Base-by-base conservation (phyloP, 2,113 vertebrate species). In the Malurus melanocephalus region DNA sequence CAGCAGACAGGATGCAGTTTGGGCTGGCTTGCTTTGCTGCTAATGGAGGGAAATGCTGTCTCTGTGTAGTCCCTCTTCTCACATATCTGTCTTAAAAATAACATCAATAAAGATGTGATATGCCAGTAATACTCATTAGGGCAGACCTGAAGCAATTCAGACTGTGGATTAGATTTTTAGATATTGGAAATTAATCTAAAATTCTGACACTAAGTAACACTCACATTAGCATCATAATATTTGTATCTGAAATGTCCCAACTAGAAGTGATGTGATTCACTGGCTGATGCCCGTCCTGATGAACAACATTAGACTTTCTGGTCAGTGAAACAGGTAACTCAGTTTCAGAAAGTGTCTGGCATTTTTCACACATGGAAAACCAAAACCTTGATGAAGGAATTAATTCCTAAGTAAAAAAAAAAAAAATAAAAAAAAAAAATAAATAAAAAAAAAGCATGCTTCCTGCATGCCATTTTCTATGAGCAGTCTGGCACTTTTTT, bases 131-230 rank as follows among this genome's bases (percentile, higher is more conserved):
- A 68, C 64, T 87, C 90, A 91, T 93, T 94, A 95, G 51, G 51
- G 28, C 28, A 90, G 69, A 93, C 53, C 65, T 83, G 60, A n/a
- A 92, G 16, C 61, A 85, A 86, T 72, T 82, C 66, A 77, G 61
- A 62, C 42, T 15, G 67, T 71, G 65, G 45, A 76, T 90, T 92
- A 83, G 35, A 85, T 84, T 93, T 93, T 71, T 90, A 60, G 78
- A 88, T 94, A 90, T 55, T 88, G 85, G 89, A 93, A 93, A 93
- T 64, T 11, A 87, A 85, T 92, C 60, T 93, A 73, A 91, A 87
- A 93, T 87, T 94, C 86, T 94, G 69, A 94, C 81, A 92, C 49
- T 93, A 92, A 92, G 82, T 82, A 94, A 93, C 76, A 85, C 79
- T 87, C 55, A 53, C 49, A 80, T 48, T 52, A 89, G 26, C 61